These are phyloP conservation scores for Doryteuthis pealeii DNA, from an alignment of 1,140 invertebrate genomes.

Conservation along the genomic window DNA sequence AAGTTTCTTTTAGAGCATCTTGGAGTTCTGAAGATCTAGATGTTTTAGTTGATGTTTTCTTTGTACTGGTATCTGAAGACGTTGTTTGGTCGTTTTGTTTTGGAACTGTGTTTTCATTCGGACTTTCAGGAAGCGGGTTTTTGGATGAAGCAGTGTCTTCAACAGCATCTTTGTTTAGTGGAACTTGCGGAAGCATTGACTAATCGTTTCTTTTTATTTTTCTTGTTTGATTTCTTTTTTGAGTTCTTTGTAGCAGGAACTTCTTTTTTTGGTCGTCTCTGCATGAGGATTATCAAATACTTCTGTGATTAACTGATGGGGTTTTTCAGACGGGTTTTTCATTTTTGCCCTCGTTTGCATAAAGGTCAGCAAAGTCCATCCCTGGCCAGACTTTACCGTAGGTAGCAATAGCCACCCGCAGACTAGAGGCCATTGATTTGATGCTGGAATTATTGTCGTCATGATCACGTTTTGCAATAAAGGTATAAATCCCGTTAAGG, in stretches of 20 bases:
- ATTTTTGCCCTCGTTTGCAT: not conserved
- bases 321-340: not conserved
- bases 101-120: not conserved
- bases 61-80: too few relatives aligned
- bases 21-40: constrained; percentile 17
- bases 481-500: constrained; percentile 61
- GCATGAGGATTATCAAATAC: not conserved
- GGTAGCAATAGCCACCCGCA: constrained; percentile 62
- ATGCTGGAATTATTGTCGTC: constrained; percentile 50
- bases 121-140: constrained; percentile 9
- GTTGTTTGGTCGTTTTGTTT: too few relatives aligned
- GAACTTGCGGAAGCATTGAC: not conserved
- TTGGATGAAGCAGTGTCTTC: not conserved
- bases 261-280: not conserved
- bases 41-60: not conserved
- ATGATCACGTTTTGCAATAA: constrained; percentile 58
- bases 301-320: not conserved
- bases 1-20: constrained; percentile 68
- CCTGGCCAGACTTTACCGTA: constrained; percentile 51
- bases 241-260: not conserved
- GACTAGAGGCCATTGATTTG: constrained; percentile 53
- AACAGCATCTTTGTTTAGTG: constrained; percentile 1
- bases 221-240: too few relatives aligned
- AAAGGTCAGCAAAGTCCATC: not conserved
- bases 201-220: too few relatives aligned